A percentile compares a stretch with the other conserved stretches of the same genome.
Conservation (phyloP, 2,888 invertebrate genomes). For the Diarsia brunnea region DNA sequence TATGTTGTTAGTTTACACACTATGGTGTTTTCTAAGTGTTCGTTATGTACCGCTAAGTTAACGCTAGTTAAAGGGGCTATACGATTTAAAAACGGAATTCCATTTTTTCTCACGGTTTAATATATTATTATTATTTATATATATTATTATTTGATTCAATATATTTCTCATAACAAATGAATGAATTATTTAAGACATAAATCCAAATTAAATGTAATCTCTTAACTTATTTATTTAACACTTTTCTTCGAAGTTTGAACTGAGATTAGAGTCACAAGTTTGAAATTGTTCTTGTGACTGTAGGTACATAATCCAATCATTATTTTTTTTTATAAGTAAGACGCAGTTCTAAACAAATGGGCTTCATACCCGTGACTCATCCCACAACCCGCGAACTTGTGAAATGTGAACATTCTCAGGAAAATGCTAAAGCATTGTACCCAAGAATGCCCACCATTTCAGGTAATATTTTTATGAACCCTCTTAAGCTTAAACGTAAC, state of each 20-base stretch:
- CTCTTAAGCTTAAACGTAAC: neutral
- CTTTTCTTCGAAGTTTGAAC: neutral
- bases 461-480: constrained; percentile 1
- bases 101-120: too few species aligned
- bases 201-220: neutral
- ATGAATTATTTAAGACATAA: neutral
- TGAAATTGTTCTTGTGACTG: too few species aligned
- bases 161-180: too few species aligned
- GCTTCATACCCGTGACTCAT: neutral
- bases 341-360: constrained; percentile 2
- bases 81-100: too few species aligned
- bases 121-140: too few species aligned
- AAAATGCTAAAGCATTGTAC: too few species aligned
- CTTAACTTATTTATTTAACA: neutral
- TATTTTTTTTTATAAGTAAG: too few species aligned
- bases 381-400: neutral
- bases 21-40: constrained; percentile 22
- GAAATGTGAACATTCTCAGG: neutral
- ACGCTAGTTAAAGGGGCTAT: neutral
- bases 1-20: too few species aligned
- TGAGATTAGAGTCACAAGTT: too few species aligned
- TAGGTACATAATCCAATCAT: too few species aligned
- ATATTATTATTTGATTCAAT: too few species aligned
- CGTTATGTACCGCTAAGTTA: constrained; percentile 26
- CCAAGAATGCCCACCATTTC: neutral